phyloP scores from a whole-genome alignment of 2,888 invertebrate species.

The Falcaria lacertinaria region DNA sequence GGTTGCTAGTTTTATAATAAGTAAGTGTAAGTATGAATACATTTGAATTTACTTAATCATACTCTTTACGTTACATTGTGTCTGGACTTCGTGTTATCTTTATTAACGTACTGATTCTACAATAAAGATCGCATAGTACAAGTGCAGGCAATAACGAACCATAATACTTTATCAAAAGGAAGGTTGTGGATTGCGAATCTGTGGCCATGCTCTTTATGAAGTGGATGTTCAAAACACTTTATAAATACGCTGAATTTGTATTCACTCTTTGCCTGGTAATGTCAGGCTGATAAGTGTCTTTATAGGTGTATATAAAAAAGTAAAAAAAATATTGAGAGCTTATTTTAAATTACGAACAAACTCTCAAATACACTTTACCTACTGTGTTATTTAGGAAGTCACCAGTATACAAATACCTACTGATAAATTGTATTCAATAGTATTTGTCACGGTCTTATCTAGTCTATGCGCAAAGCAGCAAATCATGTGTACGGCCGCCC shows the following conservation, averaged over 20 bases:
- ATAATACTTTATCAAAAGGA: slow-evolving; percentile 1
- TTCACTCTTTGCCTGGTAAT: not conserved
- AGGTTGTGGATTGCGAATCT: not conserved
- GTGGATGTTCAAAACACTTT: not conserved
- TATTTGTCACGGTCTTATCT: slow-evolving; percentile 12
- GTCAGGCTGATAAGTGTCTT: not conserved
- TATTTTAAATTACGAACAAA: too few relatives aligned
- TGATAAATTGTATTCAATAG: not conserved
- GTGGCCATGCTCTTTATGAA: not conserved
- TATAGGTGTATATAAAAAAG: too few relatives aligned
- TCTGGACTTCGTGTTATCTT: not conserved
- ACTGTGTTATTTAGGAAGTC: too few relatives aligned
- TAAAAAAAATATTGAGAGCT: too few relatives aligned
- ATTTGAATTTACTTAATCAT: too few relatives aligned
- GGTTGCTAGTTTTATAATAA: too few relatives aligned
- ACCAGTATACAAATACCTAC: too few relatives aligned
- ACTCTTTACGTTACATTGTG: not conserved
- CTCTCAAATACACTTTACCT: too few relatives aligned
- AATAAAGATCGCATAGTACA: not conserved
- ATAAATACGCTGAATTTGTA: not conserved
- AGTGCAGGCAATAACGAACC: slow-evolving; percentile 4
- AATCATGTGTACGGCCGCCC: slow-evolving; percentile 44
- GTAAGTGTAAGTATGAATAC: too few relatives aligned
- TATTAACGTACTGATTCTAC: not conserved
- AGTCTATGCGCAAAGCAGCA: slow-evolving; percentile 20